Evolutionary conservation across 2,113 vertebrate species (phyloP).

Genomic region (Meleagris gallopavo): DNA sequence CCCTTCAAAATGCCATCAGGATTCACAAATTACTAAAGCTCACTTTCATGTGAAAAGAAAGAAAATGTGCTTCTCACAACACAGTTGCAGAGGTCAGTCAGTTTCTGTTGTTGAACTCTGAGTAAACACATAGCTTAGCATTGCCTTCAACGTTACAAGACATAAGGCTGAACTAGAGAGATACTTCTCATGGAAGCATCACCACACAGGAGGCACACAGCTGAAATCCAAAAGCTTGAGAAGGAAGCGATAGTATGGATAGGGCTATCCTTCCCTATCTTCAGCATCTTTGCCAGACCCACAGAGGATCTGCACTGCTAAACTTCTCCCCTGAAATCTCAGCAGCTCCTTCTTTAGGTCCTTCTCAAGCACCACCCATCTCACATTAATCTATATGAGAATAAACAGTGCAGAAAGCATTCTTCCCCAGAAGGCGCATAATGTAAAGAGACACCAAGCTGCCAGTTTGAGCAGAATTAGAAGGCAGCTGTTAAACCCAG

Average conservation of each 20-base stretch:
- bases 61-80: not conserved
- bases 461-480: not conserved
- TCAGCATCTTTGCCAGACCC: not conserved
- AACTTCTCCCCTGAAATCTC: not conserved
- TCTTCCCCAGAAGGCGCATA: not conserved
- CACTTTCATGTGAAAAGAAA: not conserved
- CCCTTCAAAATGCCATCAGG: slow-evolving; percentile 76
- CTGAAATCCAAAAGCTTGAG: not conserved
- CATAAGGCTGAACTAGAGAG: not conserved
- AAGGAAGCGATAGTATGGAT: not conserved
- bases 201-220: rapidly evolving
- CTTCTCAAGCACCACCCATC: not conserved
- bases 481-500: not conserved
- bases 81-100: not conserved
- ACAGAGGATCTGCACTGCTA: not conserved
- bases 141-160: not conserved
- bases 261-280: not conserved
- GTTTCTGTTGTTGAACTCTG: not conserved
- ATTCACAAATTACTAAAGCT: not conserved
- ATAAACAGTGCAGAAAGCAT: not conserved
- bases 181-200: not conserved
- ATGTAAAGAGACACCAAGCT: not conserved
- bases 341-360: not conserved
- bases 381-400: rapidly evolving
- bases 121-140: not conserved